Base-by-base conservation (phyloP, 2,113 vertebrate species). In the Microtus pennsylvanicus region DNA sequence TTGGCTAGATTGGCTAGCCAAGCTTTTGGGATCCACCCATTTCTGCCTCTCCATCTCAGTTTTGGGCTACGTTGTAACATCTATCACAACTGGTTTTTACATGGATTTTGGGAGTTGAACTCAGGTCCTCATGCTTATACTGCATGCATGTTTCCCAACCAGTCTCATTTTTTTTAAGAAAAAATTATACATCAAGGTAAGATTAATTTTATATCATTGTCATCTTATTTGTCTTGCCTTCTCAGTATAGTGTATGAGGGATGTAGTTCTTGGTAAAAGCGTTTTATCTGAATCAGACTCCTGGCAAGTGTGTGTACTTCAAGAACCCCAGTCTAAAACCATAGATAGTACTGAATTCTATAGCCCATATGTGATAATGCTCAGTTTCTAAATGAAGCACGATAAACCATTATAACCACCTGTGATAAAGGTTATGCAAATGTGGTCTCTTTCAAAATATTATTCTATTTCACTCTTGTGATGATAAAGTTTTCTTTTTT, bases 181-280 rank as follows among this genome's bases (percentile, higher is more conserved):
- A 33, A 55, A 22, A 55, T 81, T 50, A 28, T 35, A 45, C 95
- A 22, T 95, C 45, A 91, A 74, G 69, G 21, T 78, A 28, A 45
- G 30, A 47, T 90, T 96, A 58, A 26, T 93, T 94, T 93, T 78
- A 50, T 91, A 91, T 95, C 12, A 24, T 93, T 93, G 94, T 94
- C 38, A 75, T 9, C 30, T 93, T 89, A 45, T 30, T 55, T 87
- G 55, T 72, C 26, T 82, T 88, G 50, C 80, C 69, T 89, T 67
- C 55, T 65, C 47, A 80, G 50, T n/a, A 28, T 17, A 93, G 33
- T 35, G 7, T 70, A 19, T 1, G 87, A 24, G 65, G 14, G 42
- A 58, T 75, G 3, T 87, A 42, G 38, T 90, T 61, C 13, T 88
- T 96, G 38, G 19, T 76, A 67, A 91, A 81, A 78, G 6, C 87